Evolutionary conservation across 2,113 vertebrate genomes (phyloP).

Genomic region (Pimephales promelas): DNA sequence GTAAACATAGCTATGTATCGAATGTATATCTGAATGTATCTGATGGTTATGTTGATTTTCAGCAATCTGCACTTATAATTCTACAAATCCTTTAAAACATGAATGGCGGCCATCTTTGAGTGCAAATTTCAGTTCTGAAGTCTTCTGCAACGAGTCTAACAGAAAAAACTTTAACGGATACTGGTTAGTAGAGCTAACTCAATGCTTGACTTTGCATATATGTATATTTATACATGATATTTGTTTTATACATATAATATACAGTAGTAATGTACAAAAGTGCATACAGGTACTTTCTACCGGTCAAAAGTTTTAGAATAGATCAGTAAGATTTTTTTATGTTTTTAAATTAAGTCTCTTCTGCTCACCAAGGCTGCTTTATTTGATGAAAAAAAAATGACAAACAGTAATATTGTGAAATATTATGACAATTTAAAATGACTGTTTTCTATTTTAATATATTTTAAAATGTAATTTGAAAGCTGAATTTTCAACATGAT

Average conservation of each 20-base stretch:
- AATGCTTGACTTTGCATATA: background rate
- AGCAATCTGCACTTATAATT: background rate
- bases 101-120: accelerated
- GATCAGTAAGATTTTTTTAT: no score
- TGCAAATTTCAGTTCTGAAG: background rate
- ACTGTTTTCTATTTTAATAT: no score
- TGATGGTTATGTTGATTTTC: background rate
- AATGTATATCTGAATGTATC: background rate
- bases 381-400: no score
- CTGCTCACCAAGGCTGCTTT: no score
- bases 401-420: no score
- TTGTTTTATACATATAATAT: background rate
- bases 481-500: no score
- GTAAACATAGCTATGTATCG: background rate
- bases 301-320: no score
- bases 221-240: background rate
- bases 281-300: no score
- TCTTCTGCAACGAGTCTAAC: conserved; percentile 52
- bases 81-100: conserved; percentile 2
- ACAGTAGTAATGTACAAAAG: background rate
- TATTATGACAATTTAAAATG: no score
- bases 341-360: no score
- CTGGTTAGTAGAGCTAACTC: conserved; percentile 65
- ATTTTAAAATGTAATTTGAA: no score
- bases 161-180: background rate